A percentile compares a stretch with the other conserved stretches of the same genome.
These are phyloP conservation scores for Monoplex corrugatus DNA, from an alignment of 2,888 invertebrate species.

Conservation along the genomic window DNA sequence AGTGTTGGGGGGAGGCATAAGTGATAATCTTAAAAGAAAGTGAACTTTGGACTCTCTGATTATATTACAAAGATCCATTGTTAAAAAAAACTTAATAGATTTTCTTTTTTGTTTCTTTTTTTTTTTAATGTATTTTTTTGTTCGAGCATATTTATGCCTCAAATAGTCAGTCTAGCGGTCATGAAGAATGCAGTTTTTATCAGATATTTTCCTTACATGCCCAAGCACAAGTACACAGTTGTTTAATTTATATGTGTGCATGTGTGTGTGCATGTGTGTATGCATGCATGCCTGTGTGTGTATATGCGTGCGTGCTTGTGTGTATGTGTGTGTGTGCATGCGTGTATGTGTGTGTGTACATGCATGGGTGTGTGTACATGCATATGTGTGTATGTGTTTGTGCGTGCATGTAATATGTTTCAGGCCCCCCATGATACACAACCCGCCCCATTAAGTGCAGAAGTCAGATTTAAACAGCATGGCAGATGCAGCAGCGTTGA, in stretches of 20 bases:
- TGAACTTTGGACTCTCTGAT: too few relatives aligned
- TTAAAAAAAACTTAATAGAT: too few relatives aligned
- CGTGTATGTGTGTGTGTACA: background rate
- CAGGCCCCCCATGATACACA: too few relatives aligned
- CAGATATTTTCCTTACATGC: background rate
- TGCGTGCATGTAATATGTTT: background rate
- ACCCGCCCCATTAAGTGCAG: too few relatives aligned
- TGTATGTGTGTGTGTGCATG: background rate
- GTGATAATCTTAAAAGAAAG: too few relatives aligned
- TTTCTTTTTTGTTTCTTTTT: background rate
- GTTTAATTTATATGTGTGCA: background rate
- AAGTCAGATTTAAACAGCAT: too few relatives aligned
- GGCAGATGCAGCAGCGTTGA: too few relatives aligned
- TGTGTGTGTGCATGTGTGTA: constrained; percentile 30
- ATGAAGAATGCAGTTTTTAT: too few relatives aligned
- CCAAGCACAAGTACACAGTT: background rate
- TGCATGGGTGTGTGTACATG: background rate
- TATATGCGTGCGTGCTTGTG: background rate
- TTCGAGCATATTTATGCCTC: too few relatives aligned
- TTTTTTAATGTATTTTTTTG: background rate
- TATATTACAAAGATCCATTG: too few relatives aligned
- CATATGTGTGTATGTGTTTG: background rate
- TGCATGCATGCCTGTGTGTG: background rate
- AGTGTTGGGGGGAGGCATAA: too few relatives aligned
- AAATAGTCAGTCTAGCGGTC: too few relatives aligned